A percentile compares a stretch with the other conserved stretches of the same genome.
phyloP scores from a whole-genome alignment of 2,888 invertebrate genomes.

The Macrophya annulata region DNA sequence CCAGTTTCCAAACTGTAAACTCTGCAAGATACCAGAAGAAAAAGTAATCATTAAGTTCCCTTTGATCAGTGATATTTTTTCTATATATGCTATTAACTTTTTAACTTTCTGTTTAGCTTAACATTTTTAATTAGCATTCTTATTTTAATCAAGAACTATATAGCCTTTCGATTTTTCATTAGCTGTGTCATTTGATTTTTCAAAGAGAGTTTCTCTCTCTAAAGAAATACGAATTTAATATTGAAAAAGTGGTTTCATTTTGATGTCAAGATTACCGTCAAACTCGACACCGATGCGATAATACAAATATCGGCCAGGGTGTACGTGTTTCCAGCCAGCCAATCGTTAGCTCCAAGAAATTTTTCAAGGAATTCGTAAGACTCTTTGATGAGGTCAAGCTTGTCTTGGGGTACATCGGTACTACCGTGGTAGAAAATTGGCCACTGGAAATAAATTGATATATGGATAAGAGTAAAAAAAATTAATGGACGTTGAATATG shows the following conservation, averaged over 20 bases:
- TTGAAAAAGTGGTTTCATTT: too few relatives aligned
- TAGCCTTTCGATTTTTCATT: neutral
- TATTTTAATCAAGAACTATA: neutral
- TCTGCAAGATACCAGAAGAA: neutral
- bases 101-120: neutral
- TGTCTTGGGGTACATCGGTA: slow-evolving; percentile 69
- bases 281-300: slow-evolving; percentile 57
- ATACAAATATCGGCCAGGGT: slow-evolving; percentile 70
- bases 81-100: neutral
- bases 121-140: neutral
- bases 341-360: slow-evolving; percentile 71
- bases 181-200: neutral
- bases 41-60: neutral
- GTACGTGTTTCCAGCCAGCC: slow-evolving; percentile 67
- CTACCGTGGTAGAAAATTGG: slow-evolving; percentile 74
- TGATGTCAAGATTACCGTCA: slow-evolving; percentile 59
- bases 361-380: slow-evolving; percentile 75
- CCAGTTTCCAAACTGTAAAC: too few relatives aligned
- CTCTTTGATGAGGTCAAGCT: slow-evolving; percentile 71
- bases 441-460: slow-evolving; percentile 64
- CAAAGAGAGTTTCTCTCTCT: neutral
- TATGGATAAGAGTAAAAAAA: neutral
- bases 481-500: neutral
- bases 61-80: neutral
- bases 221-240: neutral